These are phyloP conservation scores for Embidobia sp. DNA, from an alignment of 2,888 invertebrate species.

Conservation along the genomic window DNA sequence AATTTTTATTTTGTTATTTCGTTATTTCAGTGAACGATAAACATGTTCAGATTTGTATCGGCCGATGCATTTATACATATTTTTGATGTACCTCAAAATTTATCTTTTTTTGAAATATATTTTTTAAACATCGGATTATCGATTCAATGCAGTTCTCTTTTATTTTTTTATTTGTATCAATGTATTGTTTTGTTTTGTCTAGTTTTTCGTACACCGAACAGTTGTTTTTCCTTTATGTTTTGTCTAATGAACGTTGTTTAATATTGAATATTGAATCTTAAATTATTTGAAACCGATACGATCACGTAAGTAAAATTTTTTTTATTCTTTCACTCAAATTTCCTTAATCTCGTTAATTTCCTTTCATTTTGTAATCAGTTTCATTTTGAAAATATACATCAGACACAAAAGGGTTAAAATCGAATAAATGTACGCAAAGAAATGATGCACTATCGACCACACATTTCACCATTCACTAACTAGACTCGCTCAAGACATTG, in stretches of 20 bases:
- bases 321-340: too few relatives aligned
- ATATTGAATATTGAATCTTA: too few relatives aligned
- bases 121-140: conserved; percentile 22
- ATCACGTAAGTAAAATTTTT: conserved; percentile 43
- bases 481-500: background rate
- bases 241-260: too few relatives aligned
- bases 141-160: conserved; percentile 29
- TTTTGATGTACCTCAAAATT: conserved; percentile 34
- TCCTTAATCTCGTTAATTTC: too few relatives aligned
- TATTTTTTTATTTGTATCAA: conserved; percentile 14
- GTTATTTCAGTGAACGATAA: too few relatives aligned
- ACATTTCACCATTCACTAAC: conserved; percentile 11
- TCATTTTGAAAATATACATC: conserved; percentile 15
- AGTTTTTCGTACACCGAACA: too few relatives aligned
- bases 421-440: conserved; percentile 28
- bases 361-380: conserved; percentile 1
- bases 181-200: background rate
- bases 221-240: conserved; percentile 6
- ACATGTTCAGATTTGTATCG: conserved; percentile 15
- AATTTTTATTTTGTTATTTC: too few relatives aligned
- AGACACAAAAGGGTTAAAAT: conserved; percentile 55
- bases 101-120: conserved; percentile 36
- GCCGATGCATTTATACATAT: conserved; percentile 13
- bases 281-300: too few relatives aligned
- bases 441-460: background rate